Conservation (phyloP, 2,113 vertebrate genomes). For the Urocitellus parryii region DNA sequence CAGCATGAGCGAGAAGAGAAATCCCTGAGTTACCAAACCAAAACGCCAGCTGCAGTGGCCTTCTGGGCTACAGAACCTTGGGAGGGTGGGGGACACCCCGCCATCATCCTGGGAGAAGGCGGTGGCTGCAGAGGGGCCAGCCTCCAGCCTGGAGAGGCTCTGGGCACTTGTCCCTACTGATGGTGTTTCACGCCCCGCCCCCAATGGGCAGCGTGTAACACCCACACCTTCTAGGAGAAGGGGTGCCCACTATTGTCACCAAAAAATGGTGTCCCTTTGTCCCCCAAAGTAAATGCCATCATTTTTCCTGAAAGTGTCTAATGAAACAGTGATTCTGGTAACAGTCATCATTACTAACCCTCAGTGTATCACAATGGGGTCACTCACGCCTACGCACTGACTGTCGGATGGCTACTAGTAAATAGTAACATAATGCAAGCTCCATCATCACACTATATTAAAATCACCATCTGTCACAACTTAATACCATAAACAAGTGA, state of each 20-base stretch:
- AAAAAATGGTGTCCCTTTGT: conserved; percentile 1
- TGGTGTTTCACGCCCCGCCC: too few species aligned
- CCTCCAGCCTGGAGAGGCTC: not conserved
- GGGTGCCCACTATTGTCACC: not conserved
- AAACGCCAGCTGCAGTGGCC: not conserved
- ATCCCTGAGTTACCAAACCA: not conserved
- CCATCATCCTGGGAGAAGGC: not conserved
- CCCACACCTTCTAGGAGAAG: not conserved
- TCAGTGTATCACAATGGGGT: not conserved
- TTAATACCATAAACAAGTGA: not conserved
- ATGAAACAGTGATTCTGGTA: not conserved
- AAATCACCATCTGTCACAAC: not conserved
- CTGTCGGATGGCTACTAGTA: not conserved
- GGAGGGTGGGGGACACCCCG: not conserved
- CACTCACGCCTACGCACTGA: not conserved
- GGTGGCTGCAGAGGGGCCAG: not conserved
- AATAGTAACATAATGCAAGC: not conserved
- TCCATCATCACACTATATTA: not conserved
- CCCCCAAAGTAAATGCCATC: not conserved
- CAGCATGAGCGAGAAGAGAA: not conserved
- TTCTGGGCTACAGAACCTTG: not conserved
- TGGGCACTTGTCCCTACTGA: too few species aligned
- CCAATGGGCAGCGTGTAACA: not conserved
- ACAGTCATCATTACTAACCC: not conserved
- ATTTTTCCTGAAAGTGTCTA: not conserved